A percentile compares a stretch with the other conserved stretches of the same genome.
Conservation (phyloP, 1,140 invertebrate species). For the Conus ventricosus region DNA sequence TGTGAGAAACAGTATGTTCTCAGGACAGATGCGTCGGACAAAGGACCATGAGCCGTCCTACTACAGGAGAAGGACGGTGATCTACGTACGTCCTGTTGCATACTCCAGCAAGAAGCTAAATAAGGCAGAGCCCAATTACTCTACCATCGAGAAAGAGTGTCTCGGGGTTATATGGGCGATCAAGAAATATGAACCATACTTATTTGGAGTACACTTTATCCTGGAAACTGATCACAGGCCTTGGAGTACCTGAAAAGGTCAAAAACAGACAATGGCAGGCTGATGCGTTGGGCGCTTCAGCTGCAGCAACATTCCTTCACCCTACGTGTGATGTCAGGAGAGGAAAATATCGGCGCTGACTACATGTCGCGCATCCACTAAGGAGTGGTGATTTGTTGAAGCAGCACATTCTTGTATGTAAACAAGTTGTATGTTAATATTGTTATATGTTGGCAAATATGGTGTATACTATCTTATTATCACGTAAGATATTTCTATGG, state of each 20-base stretch:
- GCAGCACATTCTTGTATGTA: too few species aligned
- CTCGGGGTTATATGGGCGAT: constrained; percentile 72
- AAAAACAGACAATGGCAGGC: neutral
- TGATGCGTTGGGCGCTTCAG: constrained; percentile 5
- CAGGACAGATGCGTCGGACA: constrained; percentile 61
- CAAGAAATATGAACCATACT: constrained; percentile 66
- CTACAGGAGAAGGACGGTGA: constrained; percentile 52
- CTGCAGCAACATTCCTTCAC: neutral
- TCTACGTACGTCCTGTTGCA: constrained; percentile 48
- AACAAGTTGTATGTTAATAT: too few species aligned
- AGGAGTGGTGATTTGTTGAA: too few species aligned
- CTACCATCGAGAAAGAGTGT: constrained; percentile 72
- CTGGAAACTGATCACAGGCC: neutral
- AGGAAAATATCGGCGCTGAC: too few species aligned
- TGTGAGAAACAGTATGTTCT: constrained; percentile 63
- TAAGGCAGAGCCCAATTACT: constrained; percentile 57
- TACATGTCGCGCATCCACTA: neutral
- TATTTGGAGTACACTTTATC: neutral
- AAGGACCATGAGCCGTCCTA: constrained; percentile 53
- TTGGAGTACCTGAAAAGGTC: neutral
- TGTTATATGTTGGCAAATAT: too few species aligned
- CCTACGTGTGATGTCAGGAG: neutral
- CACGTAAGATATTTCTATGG: too few species aligned
- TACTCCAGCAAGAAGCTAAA: constrained; percentile 50
- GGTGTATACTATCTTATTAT: too few species aligned